Conservation (phyloP, 1,140 invertebrate genomes). For the Batillaria attramentaria region DNA sequence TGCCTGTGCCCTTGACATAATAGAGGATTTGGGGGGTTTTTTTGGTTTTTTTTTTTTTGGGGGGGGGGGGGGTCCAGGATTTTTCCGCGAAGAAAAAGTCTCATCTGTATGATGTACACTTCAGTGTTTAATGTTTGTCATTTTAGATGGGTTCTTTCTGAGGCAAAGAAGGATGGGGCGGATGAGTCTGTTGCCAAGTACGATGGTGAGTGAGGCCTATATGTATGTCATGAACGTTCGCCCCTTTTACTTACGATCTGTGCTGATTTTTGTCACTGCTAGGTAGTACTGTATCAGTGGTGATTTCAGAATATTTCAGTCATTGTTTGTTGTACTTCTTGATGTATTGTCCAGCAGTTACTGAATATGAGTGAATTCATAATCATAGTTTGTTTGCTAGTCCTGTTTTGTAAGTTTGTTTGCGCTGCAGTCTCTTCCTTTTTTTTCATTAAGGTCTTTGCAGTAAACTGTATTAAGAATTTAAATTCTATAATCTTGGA, state of each 20-base stretch:
- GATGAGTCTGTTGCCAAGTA: constrained; percentile 94
- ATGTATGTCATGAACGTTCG: too few species aligned
- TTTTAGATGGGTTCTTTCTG: constrained; percentile 85
- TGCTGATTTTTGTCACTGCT: background rate
- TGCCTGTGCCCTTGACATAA: background rate
- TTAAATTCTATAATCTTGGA: background rate
- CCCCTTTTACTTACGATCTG: background rate
- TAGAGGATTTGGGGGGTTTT: background rate
- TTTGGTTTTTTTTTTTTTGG: background rate
- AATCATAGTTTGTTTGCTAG: too few species aligned
- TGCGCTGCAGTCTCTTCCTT: too few species aligned
- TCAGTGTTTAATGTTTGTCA: constrained; percentile 19
- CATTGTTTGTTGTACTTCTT: background rate
- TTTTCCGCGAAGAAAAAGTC: background rate
- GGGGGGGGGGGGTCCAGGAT: background rate
- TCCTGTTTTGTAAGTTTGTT: too few species aligned
- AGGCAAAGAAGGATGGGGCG: constrained; percentile 93
- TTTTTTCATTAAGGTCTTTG: too few species aligned
- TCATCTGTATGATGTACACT: background rate
- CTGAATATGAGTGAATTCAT: background rate
- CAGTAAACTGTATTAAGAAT: background rate
- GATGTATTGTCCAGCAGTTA: background rate
- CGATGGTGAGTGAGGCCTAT: constrained; percentile 82
- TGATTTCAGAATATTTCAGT: background rate
- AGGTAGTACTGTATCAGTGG: background rate